Conservation (phyloP, 2,797 vertebrate species). For the Ceyx erithaca region DNA sequence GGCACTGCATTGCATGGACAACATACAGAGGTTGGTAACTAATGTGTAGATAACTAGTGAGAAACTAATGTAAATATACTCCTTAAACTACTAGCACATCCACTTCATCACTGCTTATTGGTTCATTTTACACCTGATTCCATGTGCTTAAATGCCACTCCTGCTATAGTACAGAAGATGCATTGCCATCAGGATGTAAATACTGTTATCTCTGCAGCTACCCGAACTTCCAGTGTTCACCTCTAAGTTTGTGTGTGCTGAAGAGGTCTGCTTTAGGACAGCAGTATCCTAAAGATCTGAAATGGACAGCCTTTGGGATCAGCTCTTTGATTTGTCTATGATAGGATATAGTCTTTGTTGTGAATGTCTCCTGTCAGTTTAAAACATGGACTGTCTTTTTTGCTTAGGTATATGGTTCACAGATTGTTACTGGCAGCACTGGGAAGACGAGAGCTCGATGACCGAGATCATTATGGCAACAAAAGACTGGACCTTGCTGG, state of each 20-base stretch:
- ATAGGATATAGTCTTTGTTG: neutral
- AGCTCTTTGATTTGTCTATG: neutral
- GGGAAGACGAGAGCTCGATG: slow-evolving; percentile 93
- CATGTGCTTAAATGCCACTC: neutral
- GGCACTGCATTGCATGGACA: rapidly evolving
- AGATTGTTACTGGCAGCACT: slow-evolving; percentile 92
- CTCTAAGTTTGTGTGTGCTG: rapidly evolving
- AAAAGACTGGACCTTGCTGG: slow-evolving; percentile 97
- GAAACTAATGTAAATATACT: neutral
- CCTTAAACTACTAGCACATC: neutral
- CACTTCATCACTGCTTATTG: neutral
- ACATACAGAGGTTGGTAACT: neutral
- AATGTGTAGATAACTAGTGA: neutral
- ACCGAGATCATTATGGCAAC: slow-evolving; percentile 99
- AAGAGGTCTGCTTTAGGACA: neutral
- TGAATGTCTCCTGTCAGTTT: neutral
- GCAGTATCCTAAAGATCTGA: neutral
- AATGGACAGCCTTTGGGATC: neutral
- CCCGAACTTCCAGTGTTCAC: neutral
- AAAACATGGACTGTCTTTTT: neutral
- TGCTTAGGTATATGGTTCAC: slow-evolving; percentile 95
- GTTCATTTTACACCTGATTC: neutral
- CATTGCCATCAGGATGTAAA: neutral
- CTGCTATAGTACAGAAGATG: neutral
- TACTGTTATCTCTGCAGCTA: neutral